These are phyloP conservation scores for Seriola dumerili DNA, from an alignment of 2,113 vertebrate species.

Conservation along the genomic window DNA sequence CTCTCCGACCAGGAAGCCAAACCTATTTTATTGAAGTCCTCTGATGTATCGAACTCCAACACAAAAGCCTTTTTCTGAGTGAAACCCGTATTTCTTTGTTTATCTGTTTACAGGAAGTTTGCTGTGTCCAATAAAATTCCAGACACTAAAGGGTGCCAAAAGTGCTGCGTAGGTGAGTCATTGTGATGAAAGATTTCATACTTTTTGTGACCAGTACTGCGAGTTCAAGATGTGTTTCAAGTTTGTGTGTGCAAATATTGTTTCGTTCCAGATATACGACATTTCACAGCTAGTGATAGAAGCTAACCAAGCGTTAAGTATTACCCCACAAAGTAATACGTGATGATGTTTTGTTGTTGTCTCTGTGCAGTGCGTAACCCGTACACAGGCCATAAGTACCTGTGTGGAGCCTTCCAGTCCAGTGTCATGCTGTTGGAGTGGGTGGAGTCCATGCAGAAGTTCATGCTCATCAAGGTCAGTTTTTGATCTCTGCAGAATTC, in stretches of 20 bases:
- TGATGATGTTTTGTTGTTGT: conserved; percentile 40
- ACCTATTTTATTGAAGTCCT: not conserved
- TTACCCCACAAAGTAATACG: not conserved
- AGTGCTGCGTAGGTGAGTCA: conserved; percentile 95
- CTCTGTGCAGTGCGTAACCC: conserved; percentile 93
- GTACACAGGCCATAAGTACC: conserved; percentile 96
- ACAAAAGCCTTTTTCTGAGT: not conserved
- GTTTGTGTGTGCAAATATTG: not conserved
- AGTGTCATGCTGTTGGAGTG: conserved; percentile 97
- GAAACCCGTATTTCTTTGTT: not conserved
- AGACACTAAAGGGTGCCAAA: conserved; percentile 98
- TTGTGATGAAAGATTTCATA: not conserved
- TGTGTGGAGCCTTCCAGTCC: conserved; percentile 97
- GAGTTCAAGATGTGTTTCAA: not conserved
- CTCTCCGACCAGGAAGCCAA: not conserved
- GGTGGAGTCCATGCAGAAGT: conserved; percentile 99
- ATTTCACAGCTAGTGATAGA: not conserved
- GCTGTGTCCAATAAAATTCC: conserved; percentile 97
- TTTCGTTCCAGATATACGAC: not conserved
- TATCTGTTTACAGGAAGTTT: conserved; percentile 91
- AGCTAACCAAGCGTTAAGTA: not conserved
- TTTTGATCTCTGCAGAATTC: not conserved
- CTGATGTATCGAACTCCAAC: not conserved
- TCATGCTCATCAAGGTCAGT: conserved; percentile 98
- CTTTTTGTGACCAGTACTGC: not conserved